Conservation (phyloP, 2,113 vertebrate species). For the Gymnorhina tibicen region DNA sequence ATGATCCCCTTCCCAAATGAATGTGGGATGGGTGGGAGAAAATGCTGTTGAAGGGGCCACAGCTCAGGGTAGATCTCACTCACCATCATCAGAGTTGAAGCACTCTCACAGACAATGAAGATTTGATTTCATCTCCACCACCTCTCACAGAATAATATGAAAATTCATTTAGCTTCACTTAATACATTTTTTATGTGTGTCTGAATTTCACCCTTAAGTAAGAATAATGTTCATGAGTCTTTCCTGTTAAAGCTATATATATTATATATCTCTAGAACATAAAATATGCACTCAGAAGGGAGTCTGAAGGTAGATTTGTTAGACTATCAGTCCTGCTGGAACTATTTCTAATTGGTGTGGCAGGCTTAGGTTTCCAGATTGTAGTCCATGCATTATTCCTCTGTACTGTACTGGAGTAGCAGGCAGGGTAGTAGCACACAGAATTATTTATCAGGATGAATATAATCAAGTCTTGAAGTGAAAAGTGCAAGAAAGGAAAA, state of each 20-base stretch:
- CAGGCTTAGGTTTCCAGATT: neutral
- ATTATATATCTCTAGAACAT: neutral
- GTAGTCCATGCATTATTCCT: neutral
- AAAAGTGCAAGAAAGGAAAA: neutral
- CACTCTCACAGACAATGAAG: neutral
- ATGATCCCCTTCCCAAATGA: neutral
- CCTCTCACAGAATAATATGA: neutral
- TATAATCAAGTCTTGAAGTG: neutral
- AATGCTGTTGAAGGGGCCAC: neutral
- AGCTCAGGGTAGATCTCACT: neutral
- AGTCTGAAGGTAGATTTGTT: neutral
- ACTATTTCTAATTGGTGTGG: neutral
- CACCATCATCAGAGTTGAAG: neutral
- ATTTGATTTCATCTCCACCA: neutral
- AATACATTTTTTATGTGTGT: neutral
- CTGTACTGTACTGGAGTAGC: neutral
- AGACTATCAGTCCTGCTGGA: neutral
- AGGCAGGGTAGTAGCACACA: neutral
- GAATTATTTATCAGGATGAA: neutral
- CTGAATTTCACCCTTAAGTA: neutral
- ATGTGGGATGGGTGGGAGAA: neutral
- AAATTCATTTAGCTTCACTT: neutral
- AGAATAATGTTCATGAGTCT: neutral
- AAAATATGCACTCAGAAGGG: neutral
- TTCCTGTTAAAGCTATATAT: neutral